Base-by-base conservation (phyloP, 2,797 vertebrate species). In the Myotis findleyi region DNA sequence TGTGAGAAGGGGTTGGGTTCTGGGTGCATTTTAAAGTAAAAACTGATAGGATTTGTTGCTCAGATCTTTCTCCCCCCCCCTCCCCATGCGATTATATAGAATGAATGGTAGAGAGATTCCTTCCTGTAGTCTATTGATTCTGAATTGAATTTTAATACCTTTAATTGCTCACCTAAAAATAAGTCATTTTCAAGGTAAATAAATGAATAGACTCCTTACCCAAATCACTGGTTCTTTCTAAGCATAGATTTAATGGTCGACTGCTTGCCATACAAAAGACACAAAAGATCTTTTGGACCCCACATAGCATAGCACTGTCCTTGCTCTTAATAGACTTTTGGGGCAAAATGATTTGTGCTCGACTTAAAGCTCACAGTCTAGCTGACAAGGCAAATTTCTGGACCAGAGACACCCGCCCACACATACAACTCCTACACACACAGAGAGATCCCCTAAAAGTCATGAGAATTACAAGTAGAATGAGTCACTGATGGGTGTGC, bases 151-250 rank as follows among this genome's bases (percentile, higher is more conserved):
- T 85, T n/a, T 75, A 69, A 66, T 89, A 64, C 68, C 77, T 93
- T 88, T 95, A 81, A 57, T 81, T 83, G 76, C 55, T 93, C 55
- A 64, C 84, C 25, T 77, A 72, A 91, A 93, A 71, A 44, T 76
- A 79, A 79, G 23, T 62, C n/a, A 87, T 92, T 96, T 96, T 92
- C 72, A 72, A 92, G 47, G 51, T 80, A 71, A 87, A 87, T 89
- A 91, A 85, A 73, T 73, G 17, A 21, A 44, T 68, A 20, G 17
- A 66, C n/a, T 76, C 44, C 73, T 96, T 91, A 89, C 20, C 38
- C 73, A 95, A 89, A 88, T 66, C 36, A 87, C 64, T 87, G 14
- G n/a, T 80, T 90, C 51, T 92, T 95, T 49, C 69, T 77, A 68
- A 90, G 21, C 47, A 68, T 27, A 91, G 81, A 87, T 49, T 86